Percentiles rank a stretch among this genome's conserved stretches.
Conservation (phyloP, 2,113 vertebrate species). For the Axis porcinus region DNA sequence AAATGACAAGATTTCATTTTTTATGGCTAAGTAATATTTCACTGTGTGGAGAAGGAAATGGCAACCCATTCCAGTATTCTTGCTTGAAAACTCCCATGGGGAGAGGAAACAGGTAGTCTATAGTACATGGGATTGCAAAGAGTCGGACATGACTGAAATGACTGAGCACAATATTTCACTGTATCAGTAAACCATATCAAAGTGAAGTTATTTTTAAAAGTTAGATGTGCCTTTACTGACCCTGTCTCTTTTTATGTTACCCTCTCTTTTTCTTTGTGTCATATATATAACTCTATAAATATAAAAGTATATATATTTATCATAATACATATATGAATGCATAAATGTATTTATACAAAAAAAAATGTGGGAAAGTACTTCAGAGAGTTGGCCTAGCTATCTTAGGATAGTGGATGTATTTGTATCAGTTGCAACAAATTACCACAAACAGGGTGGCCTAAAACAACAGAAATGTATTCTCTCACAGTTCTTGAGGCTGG, state of each 20-base stretch:
- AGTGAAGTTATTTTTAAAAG: not conserved
- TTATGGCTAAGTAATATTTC: not conserved
- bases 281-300: not conserved
- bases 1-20: not conserved
- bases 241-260: not conserved
- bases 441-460: not conserved
- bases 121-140: not conserved
- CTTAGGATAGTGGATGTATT: no score
- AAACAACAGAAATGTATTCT: not conserved
- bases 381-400: not conserved
- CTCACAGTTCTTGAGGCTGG: not conserved
- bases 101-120: not conserved
- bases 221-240: not conserved
- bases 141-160: fast-evolving
- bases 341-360: not conserved
- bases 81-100: not conserved
- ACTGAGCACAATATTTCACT: not conserved
- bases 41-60: not conserved
- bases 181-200: not conserved
- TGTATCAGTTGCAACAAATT: not conserved
- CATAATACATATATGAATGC: not conserved
- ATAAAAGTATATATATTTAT: not conserved
- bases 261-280: not conserved
- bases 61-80: not conserved
- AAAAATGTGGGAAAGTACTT: not conserved